phyloP scores from a whole-genome alignment of 2,797 vertebrate genomes.

The Pelodytes ibericus region DNA sequence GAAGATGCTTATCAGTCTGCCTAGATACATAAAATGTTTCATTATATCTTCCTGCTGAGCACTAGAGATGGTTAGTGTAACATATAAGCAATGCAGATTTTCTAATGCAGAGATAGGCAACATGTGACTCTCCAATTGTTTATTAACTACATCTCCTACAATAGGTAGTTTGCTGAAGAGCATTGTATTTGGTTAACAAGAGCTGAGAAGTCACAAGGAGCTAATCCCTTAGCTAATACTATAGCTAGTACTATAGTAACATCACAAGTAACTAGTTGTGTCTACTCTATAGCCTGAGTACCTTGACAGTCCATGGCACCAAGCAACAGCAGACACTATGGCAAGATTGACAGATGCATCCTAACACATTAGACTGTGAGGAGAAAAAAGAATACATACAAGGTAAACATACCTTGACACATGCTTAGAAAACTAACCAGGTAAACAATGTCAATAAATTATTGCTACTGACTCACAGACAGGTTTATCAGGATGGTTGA shows the following conservation, averaged over 20 bases:
- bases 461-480: no score
- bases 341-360: slow-evolving; percentile 78
- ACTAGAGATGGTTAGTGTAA: neutral
- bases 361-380: slow-evolving; percentile 76
- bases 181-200: neutral
- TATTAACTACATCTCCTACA: neutral
- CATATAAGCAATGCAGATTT: neutral
- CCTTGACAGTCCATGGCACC: slow-evolving; percentile 80
- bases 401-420: slow-evolving; percentile 8
- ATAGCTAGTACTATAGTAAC: no score
- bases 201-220: neutral
- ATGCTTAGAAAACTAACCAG: no score
- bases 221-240: neutral
- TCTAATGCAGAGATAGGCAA: neutral
- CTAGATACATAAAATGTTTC: neutral
- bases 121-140: neutral
- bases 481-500: no score
- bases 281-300: slow-evolving; percentile 64
- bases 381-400: slow-evolving; percentile 65
- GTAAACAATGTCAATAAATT: no score
- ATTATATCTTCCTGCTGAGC: neutral
- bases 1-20: neutral
- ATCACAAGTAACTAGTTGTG: slow-evolving; percentile 47
- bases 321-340: slow-evolving; percentile 83
- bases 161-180: no score